phyloP scores from a whole-genome alignment of 2,113 vertebrate genomes.

The Aegithalos caudatus region DNA sequence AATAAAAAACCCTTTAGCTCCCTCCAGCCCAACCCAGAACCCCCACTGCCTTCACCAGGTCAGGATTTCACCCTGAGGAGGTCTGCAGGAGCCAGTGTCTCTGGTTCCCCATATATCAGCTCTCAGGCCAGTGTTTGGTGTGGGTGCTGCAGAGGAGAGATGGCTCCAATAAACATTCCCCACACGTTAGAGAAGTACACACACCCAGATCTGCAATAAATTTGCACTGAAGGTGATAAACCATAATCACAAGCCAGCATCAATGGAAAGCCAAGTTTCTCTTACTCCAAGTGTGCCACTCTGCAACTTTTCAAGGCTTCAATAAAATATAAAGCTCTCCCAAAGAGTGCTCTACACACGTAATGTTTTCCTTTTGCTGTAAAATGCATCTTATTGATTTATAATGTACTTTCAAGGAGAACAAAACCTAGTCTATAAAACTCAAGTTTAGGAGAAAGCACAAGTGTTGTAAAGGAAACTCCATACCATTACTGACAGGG shows the following conservation, averaged over 20 bases:
- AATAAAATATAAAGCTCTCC: slow-evolving; percentile 46
- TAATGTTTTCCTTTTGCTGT: slow-evolving; percentile 45
- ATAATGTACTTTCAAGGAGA: slow-evolving; percentile 53
- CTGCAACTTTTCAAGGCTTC: slow-evolving; percentile 12
- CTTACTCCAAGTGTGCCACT: background rate
- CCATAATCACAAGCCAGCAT: background rate
- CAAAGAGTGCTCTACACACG: background rate
- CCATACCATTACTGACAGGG: background rate
- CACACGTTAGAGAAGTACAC: background rate
- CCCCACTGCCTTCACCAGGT: background rate
- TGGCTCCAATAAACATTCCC: background rate
- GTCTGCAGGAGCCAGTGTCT: background rate
- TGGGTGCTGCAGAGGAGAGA: background rate
- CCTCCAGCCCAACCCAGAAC: background rate
- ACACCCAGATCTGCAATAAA: background rate
- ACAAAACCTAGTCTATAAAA: slow-evolving; percentile 55
- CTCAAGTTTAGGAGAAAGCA: slow-evolving; percentile 13
- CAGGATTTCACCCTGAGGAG: background rate
- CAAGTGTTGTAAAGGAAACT: background rate
- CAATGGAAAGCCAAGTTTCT: background rate
- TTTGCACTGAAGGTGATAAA: background rate
- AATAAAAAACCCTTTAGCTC: background rate
- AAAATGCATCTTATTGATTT: slow-evolving; percentile 70
- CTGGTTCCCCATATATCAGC: background rate
- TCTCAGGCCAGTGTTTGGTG: background rate